A percentile compares a stretch with the other conserved stretches of the same genome.
Conservation (phyloP, 2,797 vertebrate species). For the Gambelia wislizenii region DNA sequence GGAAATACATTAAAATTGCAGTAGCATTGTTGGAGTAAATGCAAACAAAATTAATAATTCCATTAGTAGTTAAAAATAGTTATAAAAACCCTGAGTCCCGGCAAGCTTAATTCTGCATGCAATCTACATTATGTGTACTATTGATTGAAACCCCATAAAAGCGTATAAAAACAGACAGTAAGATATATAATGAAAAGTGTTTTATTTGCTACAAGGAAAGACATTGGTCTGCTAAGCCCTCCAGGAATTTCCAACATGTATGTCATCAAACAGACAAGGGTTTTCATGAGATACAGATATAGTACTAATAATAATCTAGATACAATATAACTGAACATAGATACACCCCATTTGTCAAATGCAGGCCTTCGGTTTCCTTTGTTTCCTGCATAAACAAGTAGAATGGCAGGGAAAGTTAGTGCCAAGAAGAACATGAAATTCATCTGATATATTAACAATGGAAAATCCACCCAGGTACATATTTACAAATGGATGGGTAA, state of each 20-base stretch:
- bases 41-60: too few species aligned
- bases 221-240: neutral
- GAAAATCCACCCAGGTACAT: neutral
- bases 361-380: neutral
- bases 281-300: neutral
- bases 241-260: neutral
- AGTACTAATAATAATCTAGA: constrained; percentile 33
- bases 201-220: neutral
- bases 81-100: too few species aligned
- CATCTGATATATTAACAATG: neutral
- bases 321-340: constrained; percentile 15
- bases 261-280: neutral
- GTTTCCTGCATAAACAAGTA: neutral
- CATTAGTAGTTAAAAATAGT: too few species aligned
- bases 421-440: neutral
- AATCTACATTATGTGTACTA: too few species aligned
- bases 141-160: neutral
- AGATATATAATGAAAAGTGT: neutral
- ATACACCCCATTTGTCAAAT: neutral
- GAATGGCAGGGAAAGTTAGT: neutral
- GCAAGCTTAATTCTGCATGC: too few species aligned
- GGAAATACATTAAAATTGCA: too few species aligned
- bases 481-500: too few species aligned
- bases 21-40: too few species aligned
- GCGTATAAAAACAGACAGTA: neutral